Evolutionary conservation across 2,888 invertebrate species (phyloP), one percentile per base, ranked within the genome.

Genomic region (Volucella bombylans): DNA sequence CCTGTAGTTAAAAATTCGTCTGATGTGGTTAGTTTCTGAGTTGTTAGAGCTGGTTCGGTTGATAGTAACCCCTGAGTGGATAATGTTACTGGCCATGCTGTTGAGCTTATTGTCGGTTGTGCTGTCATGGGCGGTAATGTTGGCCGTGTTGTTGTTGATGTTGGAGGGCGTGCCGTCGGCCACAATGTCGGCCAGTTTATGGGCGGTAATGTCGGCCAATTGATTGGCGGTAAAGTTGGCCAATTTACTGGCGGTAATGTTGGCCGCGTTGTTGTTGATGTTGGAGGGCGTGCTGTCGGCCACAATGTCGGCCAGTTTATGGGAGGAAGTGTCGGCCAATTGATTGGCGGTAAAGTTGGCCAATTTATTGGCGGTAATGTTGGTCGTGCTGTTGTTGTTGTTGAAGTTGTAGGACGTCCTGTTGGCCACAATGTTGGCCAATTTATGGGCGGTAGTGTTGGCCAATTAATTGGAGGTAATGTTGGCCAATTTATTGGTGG

Each of bases 381-480:
- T 50, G 41, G 50, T 8, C 4, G 39, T 4, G 6, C 41, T 8
- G 69, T 54, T 23, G 43, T 50, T 52, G 18, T 14, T 23, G 71
- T 11, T 11, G n/a, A n/a, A n/a, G 15, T 54, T 18, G 57, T 4
- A 6, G 12, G 45, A 3, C 6, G 3, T 39, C 57, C 57, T 39
- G 69, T 69, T 9, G 69, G 55, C 31, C 9, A 41, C 1, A 39
- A 18, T 39, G 23, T 47, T 38, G 31, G 49, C 31, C 6, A 39
- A 4, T 23, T 23, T 23, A 23, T 4, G 3, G 23, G 23, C 4
- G 23, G 23, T 23, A 23, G 3, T 23, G 41, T 14, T 38, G 55
- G 55, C 38, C 12, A 15, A 43, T 18, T 18, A 2, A 18, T 18
- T 18, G 18, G 18, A 1, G 18, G 18, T 18, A 18, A 39, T 11